Percentiles rank a stretch among this genome's conserved stretches.
Evolutionary conservation across 92 coral and sea anemone species (phyloP).

Genomic region (Heliopora coerulea): DNA sequence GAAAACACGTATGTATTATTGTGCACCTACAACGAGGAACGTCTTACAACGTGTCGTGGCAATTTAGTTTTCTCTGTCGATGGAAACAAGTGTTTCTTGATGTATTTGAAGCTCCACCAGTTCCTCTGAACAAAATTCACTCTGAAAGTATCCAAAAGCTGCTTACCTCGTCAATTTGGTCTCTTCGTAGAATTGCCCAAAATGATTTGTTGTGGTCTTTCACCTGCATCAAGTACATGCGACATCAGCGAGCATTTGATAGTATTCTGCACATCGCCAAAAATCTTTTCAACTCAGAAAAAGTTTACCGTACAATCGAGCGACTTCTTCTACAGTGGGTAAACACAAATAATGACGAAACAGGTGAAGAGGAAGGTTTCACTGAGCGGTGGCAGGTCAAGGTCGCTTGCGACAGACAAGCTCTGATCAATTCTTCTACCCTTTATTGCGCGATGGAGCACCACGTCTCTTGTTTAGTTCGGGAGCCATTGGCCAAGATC

Average conservation of each 20-base stretch:
- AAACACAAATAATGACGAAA: slow-evolving; percentile 11
- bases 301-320: slow-evolving; percentile 46
- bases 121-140: slow-evolving; percentile 65
- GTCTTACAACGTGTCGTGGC: slow-evolving; percentile 66
- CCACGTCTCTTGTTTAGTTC: slow-evolving; percentile 37
- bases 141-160: slow-evolving; percentile 51
- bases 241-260: slow-evolving; percentile 53
- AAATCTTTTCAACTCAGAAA: slow-evolving; percentile 51
- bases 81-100: slow-evolving; percentile 93
- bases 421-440: slow-evolving; percentile 48
- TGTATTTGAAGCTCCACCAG: slow-evolving; percentile 66
- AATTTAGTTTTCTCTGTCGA: slow-evolving; percentile 90
- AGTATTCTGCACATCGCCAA: slow-evolving; percentile 51
- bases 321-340: slow-evolving; percentile 67
- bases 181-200: slow-evolving; percentile 64
- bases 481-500: slow-evolving; percentile 54
- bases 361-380: slow-evolving; percentile 30
- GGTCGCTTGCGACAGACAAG: slow-evolving; percentile 53
- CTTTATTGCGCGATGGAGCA: slow-evolving; percentile 48
- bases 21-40: slow-evolving; percentile 77
- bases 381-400: slow-evolving; percentile 48
- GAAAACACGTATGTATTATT: slow-evolving; percentile 85
- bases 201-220: slow-evolving; percentile 91
- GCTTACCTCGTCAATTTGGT: slow-evolving; percentile 56
- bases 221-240: slow-evolving; percentile 74